Evolutionary conservation across 2,113 vertebrate genomes (phyloP), one percentile per base, ranked within the genome.

Genomic region (Psilopsiagon aymara): DNA sequence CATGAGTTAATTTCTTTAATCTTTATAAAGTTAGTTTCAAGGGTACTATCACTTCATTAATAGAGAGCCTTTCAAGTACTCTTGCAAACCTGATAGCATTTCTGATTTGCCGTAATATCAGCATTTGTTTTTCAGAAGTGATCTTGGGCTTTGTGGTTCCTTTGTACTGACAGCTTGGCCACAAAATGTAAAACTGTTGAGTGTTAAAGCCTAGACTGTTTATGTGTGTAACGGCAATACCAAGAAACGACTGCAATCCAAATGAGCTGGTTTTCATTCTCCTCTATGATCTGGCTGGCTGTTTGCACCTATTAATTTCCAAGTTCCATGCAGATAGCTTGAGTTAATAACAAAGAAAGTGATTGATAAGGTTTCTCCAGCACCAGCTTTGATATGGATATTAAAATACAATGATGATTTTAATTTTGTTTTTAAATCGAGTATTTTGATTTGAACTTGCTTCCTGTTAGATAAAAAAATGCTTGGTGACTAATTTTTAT

Each of bases 371-470:
- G 4, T 60, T 88, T 81, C 17, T 82, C 7, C 24, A 29, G 18
- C 46, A 52, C 11, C 21, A 59, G 10, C 13, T 70, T 86, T 78
- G 27, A 20, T 81, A 77, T 88, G 23, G 7, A 19, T 52, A 9
- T 75, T 60, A 82, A 91, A 94, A 55, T 70, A 44, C 7, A 63
- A 16, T 44, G 3, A 60, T 44, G 46, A 8, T 59, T 82, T 81
- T 60, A 0, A 1, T 29, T 77, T 39, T 2, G 53, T 20, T 59
- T 71, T 55, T 3, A 25, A 39, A 39, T 64, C 9, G 2, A 62
- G 4, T 78, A 33, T 75, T 92, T 84, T 70, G 1, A 7, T 44
- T 89, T 85, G 73, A n/a, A 11, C 17, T 91, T 53, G 14, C 7
- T 79, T 71, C 60, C 13, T 85, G 8, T 73, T 71, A 33, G 10